Percentiles rank a stretch among this genome's conserved stretches.
phyloP scores from a whole-genome alignment of 2,113 vertebrate species.

The Tichodroma muraria region DNA sequence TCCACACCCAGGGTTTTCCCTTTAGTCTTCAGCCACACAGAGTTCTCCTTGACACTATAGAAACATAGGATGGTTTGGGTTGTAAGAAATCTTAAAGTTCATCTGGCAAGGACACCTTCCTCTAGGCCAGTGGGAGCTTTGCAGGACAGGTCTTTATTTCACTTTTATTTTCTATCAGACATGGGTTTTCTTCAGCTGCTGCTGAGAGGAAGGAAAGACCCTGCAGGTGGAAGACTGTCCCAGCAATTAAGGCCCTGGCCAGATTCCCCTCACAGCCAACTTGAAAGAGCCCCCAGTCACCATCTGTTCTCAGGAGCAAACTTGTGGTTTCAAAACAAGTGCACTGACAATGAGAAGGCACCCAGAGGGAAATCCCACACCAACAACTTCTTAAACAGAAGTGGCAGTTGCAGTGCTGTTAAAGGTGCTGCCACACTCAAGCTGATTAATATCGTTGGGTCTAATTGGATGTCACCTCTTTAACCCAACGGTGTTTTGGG shows the following conservation, averaged over 20 bases:
- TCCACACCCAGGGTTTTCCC: background rate
- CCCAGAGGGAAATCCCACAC: background rate
- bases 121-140: background rate
- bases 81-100: background rate
- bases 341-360: background rate
- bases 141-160: background rate
- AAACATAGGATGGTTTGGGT: background rate
- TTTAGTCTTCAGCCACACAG: background rate
- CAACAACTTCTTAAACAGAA: background rate
- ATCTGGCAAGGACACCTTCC: background rate
- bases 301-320: conserved; percentile 20
- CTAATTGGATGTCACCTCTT: background rate
- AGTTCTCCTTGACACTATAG: background rate
- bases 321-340: conserved; percentile 9
- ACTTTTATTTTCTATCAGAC: background rate
- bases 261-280: background rate
- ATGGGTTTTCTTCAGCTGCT: background rate
- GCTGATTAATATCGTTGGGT: background rate
- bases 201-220: background rate
- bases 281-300: background rate
- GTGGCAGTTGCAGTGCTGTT: background rate
- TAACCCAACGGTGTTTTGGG: background rate
- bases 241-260: background rate
- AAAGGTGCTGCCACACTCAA: background rate
- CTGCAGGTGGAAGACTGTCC: background rate